Base-by-base conservation (phyloP, 2,797 vertebrate species). In the Aulostomus chinensis region DNA sequence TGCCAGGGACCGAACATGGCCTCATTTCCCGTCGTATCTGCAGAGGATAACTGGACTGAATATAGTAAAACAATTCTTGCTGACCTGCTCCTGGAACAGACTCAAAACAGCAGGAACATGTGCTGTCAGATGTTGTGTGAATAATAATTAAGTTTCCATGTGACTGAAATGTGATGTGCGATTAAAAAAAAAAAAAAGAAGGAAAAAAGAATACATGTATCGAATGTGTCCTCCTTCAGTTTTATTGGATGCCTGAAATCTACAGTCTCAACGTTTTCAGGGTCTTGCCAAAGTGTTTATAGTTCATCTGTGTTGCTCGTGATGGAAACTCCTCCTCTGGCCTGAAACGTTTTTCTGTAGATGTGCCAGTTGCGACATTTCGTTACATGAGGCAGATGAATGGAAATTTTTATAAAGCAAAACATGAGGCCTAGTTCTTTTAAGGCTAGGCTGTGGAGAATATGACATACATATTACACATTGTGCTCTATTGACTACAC, bases 161-260 rank as follows among this genome's bases (percentile, higher is more conserved):
- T 59, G 45, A 51, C 37, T 32, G 20, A 67, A 68, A 55, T 76
- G 35, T 76, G 65, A 68, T 41, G 33, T 73, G 58, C 58, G 26
- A 58, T 71, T 53, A 69, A 69, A 53, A 35, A 58, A 58, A 60
- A 21, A 52, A 53, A n/a, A n/a, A n/a, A n/a, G n/a, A n/a, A n/a
- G n/a, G n/a, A 53, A 35, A 58, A 58, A 60, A 21, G 50, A 53
- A 41, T 24, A 16, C 13, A 16, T 14, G 16, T 13, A 12, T 2
- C 8, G n/a, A 5, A 33, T 14, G n/a, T 39, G 38, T 57, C 35
- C 28, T 68, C 36, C 58, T 69, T 63, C 25, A 53, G 48, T 74
- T 58, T 72, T 58, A 79, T 81, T 63, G 63, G 70, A 73, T 71
- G 43, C 39, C 52, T 57, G 14, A 61, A 71, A 49, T 21, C 37